Base-by-base conservation (phyloP, 2,797 vertebrate species). In the Dipus sagitta region DNA sequence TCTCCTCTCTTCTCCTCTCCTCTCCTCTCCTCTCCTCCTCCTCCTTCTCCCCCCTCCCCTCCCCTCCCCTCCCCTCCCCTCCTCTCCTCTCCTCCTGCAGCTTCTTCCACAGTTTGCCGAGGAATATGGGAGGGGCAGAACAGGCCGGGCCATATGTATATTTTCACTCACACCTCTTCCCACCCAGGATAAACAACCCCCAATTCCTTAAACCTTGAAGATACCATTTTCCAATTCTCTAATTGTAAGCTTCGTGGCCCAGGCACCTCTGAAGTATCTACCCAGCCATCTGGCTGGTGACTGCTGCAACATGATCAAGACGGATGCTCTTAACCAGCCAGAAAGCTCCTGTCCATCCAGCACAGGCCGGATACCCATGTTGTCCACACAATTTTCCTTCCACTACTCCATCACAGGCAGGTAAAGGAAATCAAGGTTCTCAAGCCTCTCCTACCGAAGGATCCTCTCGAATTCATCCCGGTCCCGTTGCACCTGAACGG, bases 391-490 rank as follows among this genome's bases (percentile, higher is more conserved):
- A 6, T 6, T n/a, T 12, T 2, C 9, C 78, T 58, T 14, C 68
- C 34, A 13, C 68, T 34, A 58, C 68, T 15, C 26, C 23, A 67
- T 8, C 2, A n/a, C 62, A 23, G 13, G 9, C 26, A 34, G 34
- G 72, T 30, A 77, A 84, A 81, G 30, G 26, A 77, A 80, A 34
- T 64, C 30, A 11, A 17, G 64, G 18, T 17, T 52, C 76, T 88
- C 67, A 23, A 30, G 70, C 10, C 67, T n/a, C 34, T 70, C 95
- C 89, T 97, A 99, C 99, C 98, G 98, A 34, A 99, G 98, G 68
- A 99, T 97, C 96, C 98, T 98, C 93, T 99, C 98, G 11, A 99
- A 99, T 86, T 99, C 99, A 0, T 98, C 98, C 26, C 98, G 98
- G 96, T 99, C 99, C 23, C 98, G 97, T 20, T 98, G 98, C 2